Evolutionary conservation across 2,888 invertebrate genomes (phyloP).

Genomic region (Tetropium fuscum): DNA sequence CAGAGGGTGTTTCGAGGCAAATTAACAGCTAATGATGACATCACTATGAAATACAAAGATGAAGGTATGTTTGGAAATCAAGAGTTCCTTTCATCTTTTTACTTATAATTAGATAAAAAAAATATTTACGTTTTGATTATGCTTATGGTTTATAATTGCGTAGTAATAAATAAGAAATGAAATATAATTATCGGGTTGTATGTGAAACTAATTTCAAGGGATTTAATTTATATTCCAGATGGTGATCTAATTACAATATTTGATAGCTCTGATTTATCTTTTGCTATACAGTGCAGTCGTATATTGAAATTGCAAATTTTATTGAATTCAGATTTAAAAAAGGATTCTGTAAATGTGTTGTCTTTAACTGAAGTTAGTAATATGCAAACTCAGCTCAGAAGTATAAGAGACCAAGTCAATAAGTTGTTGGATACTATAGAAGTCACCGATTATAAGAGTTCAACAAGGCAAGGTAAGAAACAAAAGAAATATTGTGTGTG

Average conservation of each 20-base stretch:
- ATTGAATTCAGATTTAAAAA: slow-evolving; percentile 61
- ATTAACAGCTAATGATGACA: slow-evolving; percentile 73
- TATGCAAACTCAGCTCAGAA: slow-evolving; percentile 64
- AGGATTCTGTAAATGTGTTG: slow-evolving; percentile 46
- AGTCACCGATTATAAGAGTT: slow-evolving; percentile 44
- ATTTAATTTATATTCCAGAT: slow-evolving; percentile 66
- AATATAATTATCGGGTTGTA: neutral
- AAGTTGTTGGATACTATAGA: slow-evolving; percentile 71
- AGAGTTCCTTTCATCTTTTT: slow-evolving; percentile 1
- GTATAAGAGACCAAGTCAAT: slow-evolving; percentile 72
- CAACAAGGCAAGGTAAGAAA: slow-evolving; percentile 44
- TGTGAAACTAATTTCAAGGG: neutral
- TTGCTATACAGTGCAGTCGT: slow-evolving; percentile 76
- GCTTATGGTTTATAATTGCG: neutral
- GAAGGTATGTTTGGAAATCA: slow-evolving; percentile 68
- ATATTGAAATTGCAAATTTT: slow-evolving; percentile 75
- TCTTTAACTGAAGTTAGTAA: slow-evolving; percentile 64
- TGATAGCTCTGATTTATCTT: slow-evolving; percentile 77
- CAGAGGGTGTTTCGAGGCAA: slow-evolving; percentile 76
- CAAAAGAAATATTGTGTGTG: too few relatives aligned
- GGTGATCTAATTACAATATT: slow-evolving; percentile 78
- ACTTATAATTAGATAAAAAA: neutral
- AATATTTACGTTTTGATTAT: neutral
- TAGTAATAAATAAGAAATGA: neutral
- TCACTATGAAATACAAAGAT: slow-evolving; percentile 78